A percentile compares a stretch with the other conserved stretches of the same genome.
These are phyloP conservation scores for Pachliopta kotzebuea DNA, from an alignment of 2,888 invertebrate genomes.

Conservation along the genomic window DNA sequence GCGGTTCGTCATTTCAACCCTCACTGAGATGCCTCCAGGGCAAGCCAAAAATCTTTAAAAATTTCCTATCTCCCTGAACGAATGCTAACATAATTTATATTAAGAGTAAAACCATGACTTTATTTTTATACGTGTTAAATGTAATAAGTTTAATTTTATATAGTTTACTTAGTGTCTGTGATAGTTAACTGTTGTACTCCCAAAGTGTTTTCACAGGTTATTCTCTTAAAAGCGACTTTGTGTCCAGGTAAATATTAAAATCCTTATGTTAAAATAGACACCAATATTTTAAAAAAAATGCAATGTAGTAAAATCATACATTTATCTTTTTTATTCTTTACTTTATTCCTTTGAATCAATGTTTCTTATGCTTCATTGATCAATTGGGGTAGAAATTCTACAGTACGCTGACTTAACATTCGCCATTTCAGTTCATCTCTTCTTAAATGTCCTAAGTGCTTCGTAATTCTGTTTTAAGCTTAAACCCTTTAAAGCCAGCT, in stretches of 20 bases:
- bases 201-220: constrained; percentile 36
- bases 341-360: not conserved
- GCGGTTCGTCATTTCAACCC: constrained; percentile 67
- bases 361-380: constrained; percentile 7
- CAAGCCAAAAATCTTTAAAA: constrained; percentile 69
- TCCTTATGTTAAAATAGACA: not conserved
- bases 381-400: constrained; percentile 1
- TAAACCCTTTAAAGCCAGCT: constrained; percentile 12
- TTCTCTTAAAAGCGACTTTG: constrained; percentile 45
- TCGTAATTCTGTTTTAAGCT: constrained; percentile 5
- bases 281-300: not conserved
- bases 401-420: constrained; percentile 4
- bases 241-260: constrained; percentile 46
- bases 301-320: not conserved
- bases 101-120: constrained; percentile 52
- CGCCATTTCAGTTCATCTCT: constrained; percentile 14
- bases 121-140: constrained; percentile 38
- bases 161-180: constrained; percentile 52
- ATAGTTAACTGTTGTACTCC: constrained; percentile 58
- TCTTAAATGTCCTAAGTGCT: constrained; percentile 8
- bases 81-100: constrained; percentile 44
- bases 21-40: constrained; percentile 62
- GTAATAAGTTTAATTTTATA: constrained; percentile 41
- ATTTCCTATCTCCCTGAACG: constrained; percentile 47
- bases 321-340: not conserved